Conservation (phyloP, 2,113 vertebrate genomes). For the Misgurnus mizolepis region DNA sequence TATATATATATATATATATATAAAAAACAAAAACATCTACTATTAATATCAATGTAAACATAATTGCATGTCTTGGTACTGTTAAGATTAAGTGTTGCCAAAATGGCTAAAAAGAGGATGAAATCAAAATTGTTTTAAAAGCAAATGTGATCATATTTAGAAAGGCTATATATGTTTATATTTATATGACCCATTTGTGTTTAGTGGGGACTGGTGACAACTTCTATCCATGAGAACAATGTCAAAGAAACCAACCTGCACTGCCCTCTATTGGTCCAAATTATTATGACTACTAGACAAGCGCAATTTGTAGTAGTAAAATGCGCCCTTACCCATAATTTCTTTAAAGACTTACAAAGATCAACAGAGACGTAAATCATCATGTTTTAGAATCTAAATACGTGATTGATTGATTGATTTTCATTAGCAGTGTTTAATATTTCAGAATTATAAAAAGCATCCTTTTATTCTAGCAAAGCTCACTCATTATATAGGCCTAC, state of each 20-base stretch:
- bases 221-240: background rate
- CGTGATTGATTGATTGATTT: too few relatives aligned
- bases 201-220: background rate
- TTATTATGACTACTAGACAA: background rate
- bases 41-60: too few relatives aligned
- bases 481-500: too few relatives aligned
- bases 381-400: too few relatives aligned
- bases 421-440: too few relatives aligned
- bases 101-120: background rate
- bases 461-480: too few relatives aligned
- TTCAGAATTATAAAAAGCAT: too few relatives aligned
- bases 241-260: constrained; percentile 22
- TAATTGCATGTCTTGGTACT: too few relatives aligned
- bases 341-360: background rate
- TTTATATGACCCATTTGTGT: background rate
- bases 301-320: background rate
- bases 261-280: constrained; percentile 51
- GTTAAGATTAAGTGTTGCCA: background rate
- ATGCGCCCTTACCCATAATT: background rate
- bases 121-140: background rate
- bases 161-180: too few relatives aligned
- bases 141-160: too few relatives aligned
- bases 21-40: too few relatives aligned
- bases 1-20: too few relatives aligned
- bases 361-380: background rate